Percentiles rank a stretch among this genome's conserved stretches.
These are phyloP conservation scores for Baccha elongata DNA, from an alignment of 2,888 invertebrate genomes.

Conservation along the genomic window DNA sequence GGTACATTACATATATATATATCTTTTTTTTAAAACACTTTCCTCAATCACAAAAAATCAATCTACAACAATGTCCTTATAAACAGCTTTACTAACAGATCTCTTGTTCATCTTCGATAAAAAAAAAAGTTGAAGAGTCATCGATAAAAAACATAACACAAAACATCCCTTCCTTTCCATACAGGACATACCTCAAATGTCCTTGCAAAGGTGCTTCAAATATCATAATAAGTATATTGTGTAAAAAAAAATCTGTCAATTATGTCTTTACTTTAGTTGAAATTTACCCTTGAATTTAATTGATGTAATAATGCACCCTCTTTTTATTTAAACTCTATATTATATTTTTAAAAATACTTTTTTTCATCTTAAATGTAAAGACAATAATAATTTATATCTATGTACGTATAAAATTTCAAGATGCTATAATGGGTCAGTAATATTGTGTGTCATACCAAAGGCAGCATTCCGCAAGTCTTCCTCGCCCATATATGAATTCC, in stretches of 20 bases:
- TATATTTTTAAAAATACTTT: slow-evolving; percentile 5
- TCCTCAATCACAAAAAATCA: too few relatives aligned
- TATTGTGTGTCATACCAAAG: not conserved
- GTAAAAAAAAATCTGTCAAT: too few relatives aligned
- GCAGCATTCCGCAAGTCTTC: not conserved
- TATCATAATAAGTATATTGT: not conserved
- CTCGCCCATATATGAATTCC: not conserved
- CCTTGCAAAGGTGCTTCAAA: not conserved
- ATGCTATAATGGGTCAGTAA: slow-evolving; percentile 8
- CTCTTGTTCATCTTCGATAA: not conserved
- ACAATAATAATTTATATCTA: not conserved
- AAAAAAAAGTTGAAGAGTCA: not conserved
- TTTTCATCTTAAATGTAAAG: not conserved
- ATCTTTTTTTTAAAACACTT: too few relatives aligned
- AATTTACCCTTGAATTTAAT: slow-evolving; percentile 56
- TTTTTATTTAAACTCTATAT: not conserved
- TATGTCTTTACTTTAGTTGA: too few relatives aligned
- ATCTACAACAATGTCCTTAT: too few relatives aligned
- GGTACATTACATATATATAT: too few relatives aligned
- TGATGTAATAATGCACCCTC: slow-evolving; percentile 35
- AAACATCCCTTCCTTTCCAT: not conserved
- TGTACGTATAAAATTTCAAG: not conserved
- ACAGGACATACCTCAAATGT: too few relatives aligned
- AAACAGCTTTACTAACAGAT: too few relatives aligned
- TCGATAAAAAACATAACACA: not conserved